A percentile compares a stretch with the other conserved stretches of the same genome.
phyloP scores from a whole-genome alignment of 2,797 vertebrate genomes.

The Pterois miles region DNA sequence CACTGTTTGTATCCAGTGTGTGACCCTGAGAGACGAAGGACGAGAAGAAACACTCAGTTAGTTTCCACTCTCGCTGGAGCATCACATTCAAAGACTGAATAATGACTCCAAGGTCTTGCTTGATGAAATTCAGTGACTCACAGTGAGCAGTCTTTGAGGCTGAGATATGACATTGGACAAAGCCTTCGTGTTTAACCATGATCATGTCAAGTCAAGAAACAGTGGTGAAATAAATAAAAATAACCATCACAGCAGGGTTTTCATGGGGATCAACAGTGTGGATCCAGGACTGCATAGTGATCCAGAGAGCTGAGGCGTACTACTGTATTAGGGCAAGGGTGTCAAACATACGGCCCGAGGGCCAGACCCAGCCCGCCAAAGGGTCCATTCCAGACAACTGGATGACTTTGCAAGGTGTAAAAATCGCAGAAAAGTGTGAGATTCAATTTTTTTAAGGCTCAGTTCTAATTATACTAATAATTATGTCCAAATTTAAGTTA shows the following conservation, averaged over 20 bases:
- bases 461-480: no score
- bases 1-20: conserved; percentile 94
- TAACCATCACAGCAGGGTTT: conserved; percentile 22
- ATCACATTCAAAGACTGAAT: conserved; percentile 24
- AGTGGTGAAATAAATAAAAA: conserved; percentile 22
- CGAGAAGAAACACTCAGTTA: background rate
- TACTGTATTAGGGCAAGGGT: conserved; percentile 8
- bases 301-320: conserved; percentile 7
- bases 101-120: conserved; percentile 16
- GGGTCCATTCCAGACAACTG: no score
- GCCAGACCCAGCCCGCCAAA: no score
- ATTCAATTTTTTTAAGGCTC: no score
- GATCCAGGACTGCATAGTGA: background rate
- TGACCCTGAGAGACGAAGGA: conserved; percentile 84
- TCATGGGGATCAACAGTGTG: conserved; percentile 15
- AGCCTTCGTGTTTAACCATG: conserved; percentile 59
- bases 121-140: conserved; percentile 31
- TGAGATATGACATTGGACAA: conserved; percentile 30
- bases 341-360: no score
- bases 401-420: no score
- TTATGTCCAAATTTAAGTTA: no score
- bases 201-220: conserved; percentile 26
- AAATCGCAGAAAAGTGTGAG: no score
- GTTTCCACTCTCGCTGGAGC: background rate
- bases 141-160: background rate